phyloP scores from a whole-genome alignment of 2,888 invertebrate genomes.

The Agapostemon virescens region DNA sequence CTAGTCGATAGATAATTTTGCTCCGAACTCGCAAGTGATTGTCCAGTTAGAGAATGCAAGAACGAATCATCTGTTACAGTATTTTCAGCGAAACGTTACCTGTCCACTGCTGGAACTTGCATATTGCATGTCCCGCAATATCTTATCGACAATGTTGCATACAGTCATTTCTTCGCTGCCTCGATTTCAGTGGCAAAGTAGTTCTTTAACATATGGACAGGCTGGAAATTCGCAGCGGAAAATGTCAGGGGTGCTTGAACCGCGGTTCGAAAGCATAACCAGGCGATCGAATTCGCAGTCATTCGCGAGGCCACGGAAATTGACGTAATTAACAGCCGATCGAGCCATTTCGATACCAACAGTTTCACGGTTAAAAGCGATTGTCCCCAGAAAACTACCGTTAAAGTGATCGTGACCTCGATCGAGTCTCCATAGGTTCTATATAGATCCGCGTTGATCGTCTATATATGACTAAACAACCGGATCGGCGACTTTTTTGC shows the following conservation, averaged over 20 bases:
- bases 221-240: neutral
- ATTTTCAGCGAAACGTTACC: too few species aligned
- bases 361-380: slow-evolving; percentile 46
- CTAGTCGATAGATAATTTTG: too few species aligned
- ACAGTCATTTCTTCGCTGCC: neutral
- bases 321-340: slow-evolving; percentile 16
- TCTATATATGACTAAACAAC: slow-evolving; percentile 45
- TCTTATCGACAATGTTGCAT: too few species aligned
- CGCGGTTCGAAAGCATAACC: neutral
- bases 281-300: slow-evolving; percentile 3
- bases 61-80: too few species aligned
- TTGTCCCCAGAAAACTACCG: slow-evolving; percentile 62
- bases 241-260: slow-evolving; percentile 29
- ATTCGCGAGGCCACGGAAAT: slow-evolving; percentile 8
- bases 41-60: too few species aligned
- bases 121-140: too few species aligned
- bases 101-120: too few species aligned
- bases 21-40: too few species aligned
- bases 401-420: slow-evolving; percentile 68
- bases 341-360: slow-evolving; percentile 9
- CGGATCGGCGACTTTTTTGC: slow-evolving; percentile 43
- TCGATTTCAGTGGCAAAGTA: neutral
- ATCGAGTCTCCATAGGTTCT: slow-evolving; percentile 60
- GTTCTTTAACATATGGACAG: neutral
- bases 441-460: slow-evolving; percentile 59